phyloP scores from a whole-genome alignment of 2,113 vertebrate genomes.

The Lepisosteus oculatus region DNA sequence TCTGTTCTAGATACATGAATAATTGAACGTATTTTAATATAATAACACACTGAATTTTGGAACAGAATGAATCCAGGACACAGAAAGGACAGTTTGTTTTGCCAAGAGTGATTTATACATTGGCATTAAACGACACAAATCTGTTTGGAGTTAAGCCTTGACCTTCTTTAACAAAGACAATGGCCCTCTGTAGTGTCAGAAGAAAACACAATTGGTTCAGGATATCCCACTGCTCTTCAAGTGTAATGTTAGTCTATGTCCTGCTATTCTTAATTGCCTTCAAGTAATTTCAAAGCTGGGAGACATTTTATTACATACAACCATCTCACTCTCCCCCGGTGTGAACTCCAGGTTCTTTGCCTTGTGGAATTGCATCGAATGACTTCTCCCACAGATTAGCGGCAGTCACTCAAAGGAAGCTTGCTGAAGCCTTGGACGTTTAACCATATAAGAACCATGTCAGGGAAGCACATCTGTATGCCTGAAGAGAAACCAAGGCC shows the following conservation, averaged over 20 bases:
- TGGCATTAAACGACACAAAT: constrained; percentile 6
- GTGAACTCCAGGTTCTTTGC: neutral
- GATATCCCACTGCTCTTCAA: neutral
- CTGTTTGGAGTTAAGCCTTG: neutral
- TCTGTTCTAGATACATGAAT: constrained; percentile 6
- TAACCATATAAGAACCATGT: neutral
- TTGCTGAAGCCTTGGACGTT: neutral
- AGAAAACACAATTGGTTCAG: neutral
- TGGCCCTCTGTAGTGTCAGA: neutral
- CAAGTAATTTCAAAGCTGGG: neutral
- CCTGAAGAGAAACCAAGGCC: neutral
- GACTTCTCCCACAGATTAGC: neutral
- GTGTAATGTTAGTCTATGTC: neutral
- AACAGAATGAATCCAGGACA: neutral
- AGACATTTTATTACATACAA: neutral
- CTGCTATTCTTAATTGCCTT: neutral
- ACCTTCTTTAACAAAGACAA: neutral
- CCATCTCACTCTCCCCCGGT: neutral
- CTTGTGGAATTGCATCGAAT: constrained; percentile 1
- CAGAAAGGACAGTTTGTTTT: neutral
- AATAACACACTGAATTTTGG: neutral
- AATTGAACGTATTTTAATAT: neutral
- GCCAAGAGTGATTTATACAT: constrained; percentile 5
- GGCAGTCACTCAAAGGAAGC: neutral
- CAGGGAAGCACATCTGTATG: neutral